phyloP scores from a whole-genome alignment of 2,113 vertebrate species.

The Cochlearius cochlearius region DNA sequence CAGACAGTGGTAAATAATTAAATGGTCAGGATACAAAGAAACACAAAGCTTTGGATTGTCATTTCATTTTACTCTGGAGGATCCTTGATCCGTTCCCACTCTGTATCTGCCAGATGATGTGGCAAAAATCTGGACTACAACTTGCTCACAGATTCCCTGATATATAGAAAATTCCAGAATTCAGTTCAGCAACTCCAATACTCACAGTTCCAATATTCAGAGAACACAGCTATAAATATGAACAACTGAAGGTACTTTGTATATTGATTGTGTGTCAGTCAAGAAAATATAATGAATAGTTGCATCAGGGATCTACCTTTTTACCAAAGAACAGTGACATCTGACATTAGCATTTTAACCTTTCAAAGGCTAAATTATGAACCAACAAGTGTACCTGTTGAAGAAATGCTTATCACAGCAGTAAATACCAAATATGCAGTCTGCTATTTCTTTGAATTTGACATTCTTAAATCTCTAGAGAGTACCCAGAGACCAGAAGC shows the following conservation, averaged over 20 bases:
- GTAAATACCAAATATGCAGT: background rate
- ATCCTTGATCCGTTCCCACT: background rate
- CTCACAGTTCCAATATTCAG: background rate
- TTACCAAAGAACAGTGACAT: background rate
- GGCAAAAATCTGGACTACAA: background rate
- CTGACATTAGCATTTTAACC: background rate
- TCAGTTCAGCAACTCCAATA: background rate
- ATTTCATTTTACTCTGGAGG: background rate
- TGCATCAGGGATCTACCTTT: background rate
- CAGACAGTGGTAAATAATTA: background rate
- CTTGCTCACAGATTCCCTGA: background rate
- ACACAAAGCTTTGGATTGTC: background rate
- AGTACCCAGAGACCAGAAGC: background rate
- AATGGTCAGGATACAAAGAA: background rate
- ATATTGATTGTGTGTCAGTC: background rate
- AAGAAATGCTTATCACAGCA: background rate
- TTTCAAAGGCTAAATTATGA: background rate
- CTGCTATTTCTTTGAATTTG: background rate
- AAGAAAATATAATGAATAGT: background rate
- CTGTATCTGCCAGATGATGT: background rate
- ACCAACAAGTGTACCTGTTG: background rate
- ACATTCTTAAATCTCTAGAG: background rate
- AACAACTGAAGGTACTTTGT: background rate
- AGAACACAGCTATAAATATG: background rate
- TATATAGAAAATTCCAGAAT: background rate